Conservation (phyloP, 2,888 invertebrate genomes). For the Ectemnius cavifrons region DNA sequence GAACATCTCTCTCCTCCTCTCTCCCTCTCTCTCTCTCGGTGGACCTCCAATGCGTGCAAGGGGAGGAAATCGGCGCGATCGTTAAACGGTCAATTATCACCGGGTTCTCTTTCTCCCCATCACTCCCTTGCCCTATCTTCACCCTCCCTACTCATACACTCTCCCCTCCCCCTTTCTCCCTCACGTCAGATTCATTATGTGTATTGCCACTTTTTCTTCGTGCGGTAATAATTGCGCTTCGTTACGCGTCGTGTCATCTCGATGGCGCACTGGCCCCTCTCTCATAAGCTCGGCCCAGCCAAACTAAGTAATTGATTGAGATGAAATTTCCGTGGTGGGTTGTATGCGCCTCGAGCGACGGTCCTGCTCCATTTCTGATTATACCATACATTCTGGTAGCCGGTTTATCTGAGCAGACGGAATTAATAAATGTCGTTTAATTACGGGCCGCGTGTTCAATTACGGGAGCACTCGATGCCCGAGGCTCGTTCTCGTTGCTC, state of each 20-base stretch:
- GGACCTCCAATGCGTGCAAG: conserved; percentile 35
- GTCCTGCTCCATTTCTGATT: neutral
- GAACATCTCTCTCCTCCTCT: neutral
- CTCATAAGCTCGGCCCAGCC: neutral
- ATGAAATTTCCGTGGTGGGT: neutral
- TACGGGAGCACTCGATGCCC: neutral
- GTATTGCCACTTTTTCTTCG: neutral
- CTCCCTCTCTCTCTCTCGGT: conserved; percentile 11
- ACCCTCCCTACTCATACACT: neutral
- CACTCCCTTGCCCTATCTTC: conserved; percentile 10
- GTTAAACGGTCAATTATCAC: conserved; percentile 64
- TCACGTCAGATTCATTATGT: conserved; percentile 4
- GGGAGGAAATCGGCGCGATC: conserved; percentile 59
- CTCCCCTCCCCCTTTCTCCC: neutral
- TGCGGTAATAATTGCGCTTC: neutral
- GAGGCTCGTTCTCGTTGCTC: neutral
- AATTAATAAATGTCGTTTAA: conserved; percentile 6
- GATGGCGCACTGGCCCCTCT: no score
- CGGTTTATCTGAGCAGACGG: neutral
- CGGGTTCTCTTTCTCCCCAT: conserved; percentile 28
- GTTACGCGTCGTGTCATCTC: neutral
- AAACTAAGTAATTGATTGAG: neutral
- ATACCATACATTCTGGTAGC: neutral
- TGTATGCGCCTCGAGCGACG: neutral
- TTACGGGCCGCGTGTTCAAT: conserved; percentile 8